Evolutionary conservation across 35 echinoderm and acorn worm species (phyloP), one percentile per base, ranked within the genome.

Genomic region (Apostichopus japonicus): DNA sequence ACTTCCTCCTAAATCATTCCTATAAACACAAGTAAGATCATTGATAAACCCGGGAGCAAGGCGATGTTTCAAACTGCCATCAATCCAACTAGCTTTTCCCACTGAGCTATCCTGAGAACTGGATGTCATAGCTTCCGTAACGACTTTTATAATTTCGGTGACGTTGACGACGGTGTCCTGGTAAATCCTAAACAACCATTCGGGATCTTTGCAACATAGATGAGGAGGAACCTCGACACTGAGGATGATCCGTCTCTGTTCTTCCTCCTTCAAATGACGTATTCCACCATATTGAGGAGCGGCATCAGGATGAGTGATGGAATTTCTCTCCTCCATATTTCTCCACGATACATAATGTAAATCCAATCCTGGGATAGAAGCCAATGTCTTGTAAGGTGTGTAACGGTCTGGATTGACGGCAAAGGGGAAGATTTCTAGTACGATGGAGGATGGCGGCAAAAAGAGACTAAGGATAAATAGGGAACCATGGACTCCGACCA

Each of bases 131-230:
- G 76, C 77, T 55, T 94, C 59, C 10, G 62, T 80, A 11, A 95
- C 21, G 13, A 70, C 9, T 27, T 90, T 63, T 53, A 95, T 82
- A 7, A 99, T 88, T 72, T 93, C 93, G 9, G 88, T 59, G 55
- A 99, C 76, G 90, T 99, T 86, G 5, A 99, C 92, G 44, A 90
- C 55, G 17, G 97, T 99, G 79, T 99, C 97, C 79, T 99, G 97
- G 80, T 99, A 99, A 13, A 96, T 95, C 10, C 97, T 78, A 65
- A 95, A 99, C 10, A 99, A 61, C 97, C 97, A 99, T 22, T 96
- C 93, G 14, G 97, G 95, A 84, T 99, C 94, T 23, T 82, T 90
- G 79, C 97, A 99, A 61, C 97, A 99, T 10, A 99, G 65, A 75
- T 99, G 97, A 71, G 61, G 77, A 55, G 95, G 93, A 13, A 99